Conservation (phyloP, 2,888 invertebrate genomes). For the Dynastes hyllus region DNA sequence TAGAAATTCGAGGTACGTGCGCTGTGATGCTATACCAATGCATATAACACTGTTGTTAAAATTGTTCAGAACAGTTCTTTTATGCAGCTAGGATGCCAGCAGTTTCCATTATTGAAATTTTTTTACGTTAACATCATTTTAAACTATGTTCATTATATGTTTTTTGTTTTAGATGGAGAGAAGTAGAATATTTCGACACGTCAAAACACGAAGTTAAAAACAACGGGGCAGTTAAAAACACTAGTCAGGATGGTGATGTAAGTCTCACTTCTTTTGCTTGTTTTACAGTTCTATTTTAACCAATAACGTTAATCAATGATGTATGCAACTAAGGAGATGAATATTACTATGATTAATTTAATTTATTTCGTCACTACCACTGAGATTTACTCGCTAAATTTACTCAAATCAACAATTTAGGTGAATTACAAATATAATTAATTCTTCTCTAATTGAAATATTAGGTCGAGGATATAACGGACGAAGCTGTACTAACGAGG, state of each 20-base stretch:
- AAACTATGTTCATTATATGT: not conserved
- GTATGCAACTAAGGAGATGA: slow-evolving; percentile 45
- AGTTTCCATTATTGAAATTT: not conserved
- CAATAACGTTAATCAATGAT: slow-evolving; percentile 52
- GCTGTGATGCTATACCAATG: no score
- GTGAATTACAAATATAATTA: not conserved
- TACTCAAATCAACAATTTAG: not conserved
- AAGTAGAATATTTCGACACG: slow-evolving; percentile 76
- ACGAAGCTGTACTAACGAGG: slow-evolving; percentile 80
- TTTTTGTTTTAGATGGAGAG: slow-evolving; percentile 78
- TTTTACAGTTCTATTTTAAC: slow-evolving; percentile 12
- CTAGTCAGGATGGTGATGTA: slow-evolving; percentile 75
- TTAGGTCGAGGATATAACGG: slow-evolving; percentile 85
- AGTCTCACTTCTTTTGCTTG: slow-evolving; percentile 64
- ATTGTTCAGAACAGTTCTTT: no score
- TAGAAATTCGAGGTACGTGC: no score
- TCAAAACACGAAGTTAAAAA: slow-evolving; percentile 68
- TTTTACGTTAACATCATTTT: no score
- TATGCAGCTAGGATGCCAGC: no score
- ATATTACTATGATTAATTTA: slow-evolving; percentile 30
- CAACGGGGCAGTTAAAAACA: slow-evolving; percentile 73
- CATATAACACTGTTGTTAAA: no score
- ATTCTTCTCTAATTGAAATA: not conserved
- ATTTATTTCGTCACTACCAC: slow-evolving; percentile 58
- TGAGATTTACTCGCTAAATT: slow-evolving; percentile 45